Base-by-base conservation (phyloP, 2,113 vertebrate genomes). In the Plestiodon gilberti region DNA sequence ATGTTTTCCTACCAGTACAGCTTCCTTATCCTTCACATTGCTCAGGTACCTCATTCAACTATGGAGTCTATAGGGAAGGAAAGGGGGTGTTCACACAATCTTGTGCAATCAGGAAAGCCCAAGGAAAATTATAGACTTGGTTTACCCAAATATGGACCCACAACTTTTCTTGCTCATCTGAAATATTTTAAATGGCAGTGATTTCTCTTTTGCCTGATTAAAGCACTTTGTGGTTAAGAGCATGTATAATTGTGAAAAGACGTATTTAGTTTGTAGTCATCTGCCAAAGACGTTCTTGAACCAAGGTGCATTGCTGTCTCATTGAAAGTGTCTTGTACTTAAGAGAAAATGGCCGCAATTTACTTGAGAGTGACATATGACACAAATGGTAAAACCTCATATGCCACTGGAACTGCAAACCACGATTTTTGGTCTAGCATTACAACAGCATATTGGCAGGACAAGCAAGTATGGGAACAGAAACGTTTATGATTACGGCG, bases 1-100 rank as follows among this genome's bases (percentile, higher is more conserved):
- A 65, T 75, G 14, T 48, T 43, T 87, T 90, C 86, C 33, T 61
- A 84, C 33, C 64, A 2, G 18, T 87, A 84, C 69, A 79, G 57
- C 55, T 71, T 3, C 2, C 22, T 84, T 91, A 71, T 89, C 25
- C 6, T 23, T 86, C 20, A 35, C 0, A 28, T 55, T 8, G 40
- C 14, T 61, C 25, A 86, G 28, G 77, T 35, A 81, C 3, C 28
- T 55, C 59, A 38, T 75, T 38, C 59, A 64, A 40, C 78, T 65
- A 74, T 30, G 11, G 23, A 14, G 20, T 55, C 59, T 22, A 6
- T 22, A 65, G 30, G 14, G 78, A 55, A n/a, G 14, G 78, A 6
- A 38, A 30, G 14, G 69, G 64, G 2, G 7, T 20, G 0, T 1
- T 0, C 10, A 3, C 48, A 5, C 64, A 52, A 62, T 17, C 55